Percentiles rank a stretch among this genome's conserved stretches.
These are phyloP conservation scores for Thaumetopoea pityocampa DNA, from an alignment of 1,140 invertebrate species.

Conservation along the genomic window DNA sequence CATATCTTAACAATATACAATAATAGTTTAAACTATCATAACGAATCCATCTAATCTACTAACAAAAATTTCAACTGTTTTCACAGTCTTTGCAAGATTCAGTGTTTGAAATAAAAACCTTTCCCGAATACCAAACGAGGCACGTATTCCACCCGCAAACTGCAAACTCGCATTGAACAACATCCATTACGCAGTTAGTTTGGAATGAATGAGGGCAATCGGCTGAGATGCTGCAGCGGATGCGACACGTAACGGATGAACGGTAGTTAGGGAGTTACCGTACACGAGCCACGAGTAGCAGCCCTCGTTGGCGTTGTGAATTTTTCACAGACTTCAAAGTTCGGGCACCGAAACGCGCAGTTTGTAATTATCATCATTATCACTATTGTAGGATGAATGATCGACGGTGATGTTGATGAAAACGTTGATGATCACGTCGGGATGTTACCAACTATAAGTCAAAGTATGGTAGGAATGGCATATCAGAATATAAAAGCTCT, in stretches of 20 bases:
- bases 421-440: no score
- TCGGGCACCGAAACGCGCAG: no score
- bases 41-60: constrained; percentile 3
- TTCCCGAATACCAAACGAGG: constrained; percentile 9
- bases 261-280: constrained; percentile 7
- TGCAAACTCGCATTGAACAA: constrained; percentile 13
- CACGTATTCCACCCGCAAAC: constrained; percentile 9
- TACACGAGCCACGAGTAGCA: background rate
- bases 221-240: constrained; percentile 12
- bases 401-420: no score
- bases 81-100: constrained; percentile 11
- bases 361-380: no score
- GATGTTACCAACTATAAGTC: no score
- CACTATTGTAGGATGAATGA: no score
- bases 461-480: no score
- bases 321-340: no score
- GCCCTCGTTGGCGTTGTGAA: no score
- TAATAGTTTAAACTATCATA: no score
- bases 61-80: constrained; percentile 8
- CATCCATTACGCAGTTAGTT: constrained; percentile 15
- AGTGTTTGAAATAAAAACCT: constrained; percentile 10
- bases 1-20: no score
- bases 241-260: constrained; percentile 12
- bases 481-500: no score
- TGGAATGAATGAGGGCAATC: constrained; percentile 10